Evolutionary conservation across 2,888 invertebrate genomes (phyloP), one percentile per base, ranked within the genome.

Genomic region (Coecobrya sp.): DNA sequence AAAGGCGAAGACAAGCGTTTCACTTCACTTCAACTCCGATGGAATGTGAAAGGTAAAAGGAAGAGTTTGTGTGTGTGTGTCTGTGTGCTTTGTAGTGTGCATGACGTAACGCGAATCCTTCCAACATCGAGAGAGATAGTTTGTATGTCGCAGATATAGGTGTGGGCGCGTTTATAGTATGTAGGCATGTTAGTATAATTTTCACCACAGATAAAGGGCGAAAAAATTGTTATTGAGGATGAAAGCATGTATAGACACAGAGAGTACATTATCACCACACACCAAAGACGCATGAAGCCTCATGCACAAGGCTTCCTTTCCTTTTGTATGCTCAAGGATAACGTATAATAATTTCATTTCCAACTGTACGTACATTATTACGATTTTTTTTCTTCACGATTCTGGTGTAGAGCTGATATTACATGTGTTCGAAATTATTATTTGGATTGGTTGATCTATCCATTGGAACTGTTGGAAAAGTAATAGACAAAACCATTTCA

Each of bases 21-120:
- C 73, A 76, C 73, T 68, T 30, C 30, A 68, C 68, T 45, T 76
- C 11, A 45, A 19, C 73, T 45, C 22, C 10, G 22, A 76, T 22
- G n/a, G 73, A 76, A 76, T 45, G 73, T 45, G 73, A 76, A 76
- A 76, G 73, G 22, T 45, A 76, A 45, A n/a, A 45, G 16, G n/a
- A 70, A 36, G 19, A n/a, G 70, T 7, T 19, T 16, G 70, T 42
- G 27, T 65, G 65, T 65, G 65, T 13, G 70, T 7, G 42, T 16
- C 42, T 42, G 27, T 65, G 65, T 65, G 65, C 27, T 27, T 65
- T 7, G 11, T 65, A 25, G 65, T 65, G 25, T 62, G 22, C 22
- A 19, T 62, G 25, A 22, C n/a, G 36, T 42, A 62, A 62, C 62
- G n/a, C 3, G 22, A 62, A 62, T 62, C 11, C 62, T 22, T 22